Evolutionary conservation across 1,140 invertebrate genomes (phyloP).

Genomic region (Sinonovacula constricta): DNA sequence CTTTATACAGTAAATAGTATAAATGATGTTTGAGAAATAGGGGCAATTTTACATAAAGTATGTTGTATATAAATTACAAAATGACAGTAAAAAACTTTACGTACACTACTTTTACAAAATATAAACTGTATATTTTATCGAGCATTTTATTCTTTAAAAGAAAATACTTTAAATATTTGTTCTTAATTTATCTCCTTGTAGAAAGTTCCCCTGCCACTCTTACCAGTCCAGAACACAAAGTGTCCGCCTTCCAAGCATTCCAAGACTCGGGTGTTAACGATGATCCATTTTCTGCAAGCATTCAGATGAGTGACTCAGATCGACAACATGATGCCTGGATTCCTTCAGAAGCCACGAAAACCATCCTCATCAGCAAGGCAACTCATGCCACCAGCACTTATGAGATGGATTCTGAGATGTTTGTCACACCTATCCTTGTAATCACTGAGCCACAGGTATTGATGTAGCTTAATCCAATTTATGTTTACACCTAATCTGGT

Average conservation of each 20-base stretch:
- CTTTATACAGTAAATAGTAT: no score
- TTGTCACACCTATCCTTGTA: conserved; percentile 87
- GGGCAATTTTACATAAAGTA: no score
- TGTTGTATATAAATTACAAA: no score
- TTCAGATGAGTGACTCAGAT: conserved; percentile 79
- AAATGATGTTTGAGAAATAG: no score
- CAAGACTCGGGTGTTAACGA: conserved; percentile 54
- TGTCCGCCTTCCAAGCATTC: conserved; percentile 48
- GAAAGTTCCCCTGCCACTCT: not conserved
- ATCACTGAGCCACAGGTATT: conserved; percentile 86
- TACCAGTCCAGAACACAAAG: conserved; percentile 16
- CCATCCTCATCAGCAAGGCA: conserved; percentile 83
- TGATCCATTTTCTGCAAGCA: conserved; percentile 72
- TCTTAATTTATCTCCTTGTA: not conserved
- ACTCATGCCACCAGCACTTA: conserved; percentile 84
- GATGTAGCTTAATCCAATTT: no score
- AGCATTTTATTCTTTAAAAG: not conserved
- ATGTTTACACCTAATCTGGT: no score
- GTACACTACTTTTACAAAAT: no score
- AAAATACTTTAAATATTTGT: not conserved
- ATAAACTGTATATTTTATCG: no score
- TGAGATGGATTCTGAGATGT: conserved; percentile 83
- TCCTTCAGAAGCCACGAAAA: conserved; percentile 84
- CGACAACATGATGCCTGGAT: conserved; percentile 88
- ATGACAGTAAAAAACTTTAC: no score